These are phyloP conservation scores for Plecotus auritus DNA, from an alignment of 2,113 vertebrate species.

Conservation along the genomic window DNA sequence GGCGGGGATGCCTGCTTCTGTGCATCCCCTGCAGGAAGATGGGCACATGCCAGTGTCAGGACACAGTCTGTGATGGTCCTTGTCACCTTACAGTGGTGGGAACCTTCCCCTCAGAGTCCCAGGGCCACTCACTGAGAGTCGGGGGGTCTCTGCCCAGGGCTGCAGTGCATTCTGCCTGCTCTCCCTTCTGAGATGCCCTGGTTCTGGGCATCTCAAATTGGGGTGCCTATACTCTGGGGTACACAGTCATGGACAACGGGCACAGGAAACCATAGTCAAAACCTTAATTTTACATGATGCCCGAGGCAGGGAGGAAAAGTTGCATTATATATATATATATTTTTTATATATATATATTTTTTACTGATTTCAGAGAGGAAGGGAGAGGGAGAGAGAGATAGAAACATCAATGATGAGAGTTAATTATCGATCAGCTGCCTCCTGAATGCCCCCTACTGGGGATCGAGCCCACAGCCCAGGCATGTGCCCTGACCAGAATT, in stretches of 20 bases:
- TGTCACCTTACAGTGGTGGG: neutral
- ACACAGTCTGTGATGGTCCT: neutral
- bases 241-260: neutral
- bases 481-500: no score
- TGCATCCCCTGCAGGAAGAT: neutral
- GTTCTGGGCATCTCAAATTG: neutral
- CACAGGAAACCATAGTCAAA: neutral
- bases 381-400: no score
- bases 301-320: neutral
- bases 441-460: no score
- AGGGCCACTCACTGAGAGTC: neutral
- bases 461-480: no score
- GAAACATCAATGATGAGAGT: no score
- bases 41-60: neutral
- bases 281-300: neutral
- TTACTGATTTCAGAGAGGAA: no score
- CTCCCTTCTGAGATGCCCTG: neutral
- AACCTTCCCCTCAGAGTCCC: neutral
- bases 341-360: neutral
- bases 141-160: neutral
- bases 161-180: neutral
- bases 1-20: neutral
- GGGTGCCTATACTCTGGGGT: no score
- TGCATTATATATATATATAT: neutral
- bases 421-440: no score